Evolutionary conservation across 1,140 invertebrate genomes (phyloP).

Genomic region (Drosophila biarmipes): DNA sequence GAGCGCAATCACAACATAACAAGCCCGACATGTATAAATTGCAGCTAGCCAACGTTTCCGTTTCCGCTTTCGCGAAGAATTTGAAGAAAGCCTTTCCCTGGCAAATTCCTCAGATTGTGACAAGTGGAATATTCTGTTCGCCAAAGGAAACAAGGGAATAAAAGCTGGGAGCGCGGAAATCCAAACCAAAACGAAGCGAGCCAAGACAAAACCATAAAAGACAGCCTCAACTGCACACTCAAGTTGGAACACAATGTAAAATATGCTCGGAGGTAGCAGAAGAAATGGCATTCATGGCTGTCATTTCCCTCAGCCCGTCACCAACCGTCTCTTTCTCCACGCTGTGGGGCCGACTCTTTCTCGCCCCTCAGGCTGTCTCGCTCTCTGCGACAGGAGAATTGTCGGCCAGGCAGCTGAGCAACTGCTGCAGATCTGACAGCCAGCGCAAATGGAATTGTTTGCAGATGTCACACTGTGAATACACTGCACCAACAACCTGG

Average conservation of each 20-base stretch:
- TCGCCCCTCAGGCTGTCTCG: constrained; percentile 25
- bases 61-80: constrained; percentile 9
- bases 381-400: constrained; percentile 41
- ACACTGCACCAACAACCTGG: constrained; percentile 5
- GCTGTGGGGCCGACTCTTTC: constrained; percentile 13
- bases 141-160: constrained; percentile 2
- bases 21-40: constrained; percentile 65
- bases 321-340: neutral
- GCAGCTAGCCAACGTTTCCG: constrained; percentile 23
- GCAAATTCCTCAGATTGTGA: constrained; percentile 20
- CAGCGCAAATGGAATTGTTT: constrained; percentile 71
- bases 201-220: constrained; percentile 49
- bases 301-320: constrained; percentile 43
- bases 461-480: constrained; percentile 13
- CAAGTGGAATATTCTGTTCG: constrained; percentile 22
- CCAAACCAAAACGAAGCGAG: constrained; percentile 9
- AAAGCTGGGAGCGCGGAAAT: neutral
- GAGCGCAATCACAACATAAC: constrained; percentile 65
- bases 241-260: constrained; percentile 63
- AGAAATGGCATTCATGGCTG: constrained; percentile 68
- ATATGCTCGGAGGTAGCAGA: constrained; percentile 64
- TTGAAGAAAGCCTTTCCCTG: constrained; percentile 3
- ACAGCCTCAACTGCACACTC: constrained; percentile 48
- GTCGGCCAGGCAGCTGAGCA: constrained; percentile 59
- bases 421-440: constrained; percentile 61